Evolutionary conservation across 2,888 invertebrate genomes (phyloP).

Genomic region (Calephelis perditalis): DNA sequence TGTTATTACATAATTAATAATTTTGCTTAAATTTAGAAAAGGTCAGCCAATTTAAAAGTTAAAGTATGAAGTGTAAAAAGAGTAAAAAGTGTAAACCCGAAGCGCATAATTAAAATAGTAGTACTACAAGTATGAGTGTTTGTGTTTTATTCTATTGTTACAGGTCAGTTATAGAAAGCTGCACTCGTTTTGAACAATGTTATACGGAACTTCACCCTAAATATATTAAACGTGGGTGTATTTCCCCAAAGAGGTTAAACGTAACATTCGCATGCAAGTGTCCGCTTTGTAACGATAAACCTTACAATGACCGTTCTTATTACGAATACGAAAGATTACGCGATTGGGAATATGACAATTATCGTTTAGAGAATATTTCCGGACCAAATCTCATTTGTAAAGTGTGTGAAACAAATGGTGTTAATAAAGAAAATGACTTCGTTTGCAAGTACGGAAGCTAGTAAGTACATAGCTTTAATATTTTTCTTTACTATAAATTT

Average conservation of each 20-base stretch:
- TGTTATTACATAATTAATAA: too few relatives aligned
- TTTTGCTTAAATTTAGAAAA: too few relatives aligned
- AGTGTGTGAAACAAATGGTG: constrained; percentile 47
- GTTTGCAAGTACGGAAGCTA: constrained; percentile 44
- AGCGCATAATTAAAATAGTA: too few relatives aligned
- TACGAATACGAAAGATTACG: constrained; percentile 45
- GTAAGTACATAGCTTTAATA: constrained; percentile 36
- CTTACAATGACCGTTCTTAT: constrained; percentile 40
- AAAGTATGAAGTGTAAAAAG: too few relatives aligned
- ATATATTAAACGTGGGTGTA: constrained; percentile 55
- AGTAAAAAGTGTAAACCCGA: too few relatives aligned
- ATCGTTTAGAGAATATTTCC: constrained; percentile 39
- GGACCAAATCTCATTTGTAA: constrained; percentile 48
- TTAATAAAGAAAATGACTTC: constrained; percentile 38
- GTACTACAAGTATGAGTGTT: too few relatives aligned
- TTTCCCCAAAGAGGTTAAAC: constrained; percentile 41
- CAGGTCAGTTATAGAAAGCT: constrained; percentile 38
- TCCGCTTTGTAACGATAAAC: constrained; percentile 58
- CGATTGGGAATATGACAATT: constrained; percentile 58
- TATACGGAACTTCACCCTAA: constrained; percentile 49
- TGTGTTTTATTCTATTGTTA: constrained; percentile 23
- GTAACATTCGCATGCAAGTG: constrained; percentile 60
- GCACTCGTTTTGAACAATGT: constrained; percentile 43
- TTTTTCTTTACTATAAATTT: not conserved
- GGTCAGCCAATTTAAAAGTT: too few relatives aligned